Conservation (phyloP, 2,113 vertebrate species). For the Cairina moschata region DNA sequence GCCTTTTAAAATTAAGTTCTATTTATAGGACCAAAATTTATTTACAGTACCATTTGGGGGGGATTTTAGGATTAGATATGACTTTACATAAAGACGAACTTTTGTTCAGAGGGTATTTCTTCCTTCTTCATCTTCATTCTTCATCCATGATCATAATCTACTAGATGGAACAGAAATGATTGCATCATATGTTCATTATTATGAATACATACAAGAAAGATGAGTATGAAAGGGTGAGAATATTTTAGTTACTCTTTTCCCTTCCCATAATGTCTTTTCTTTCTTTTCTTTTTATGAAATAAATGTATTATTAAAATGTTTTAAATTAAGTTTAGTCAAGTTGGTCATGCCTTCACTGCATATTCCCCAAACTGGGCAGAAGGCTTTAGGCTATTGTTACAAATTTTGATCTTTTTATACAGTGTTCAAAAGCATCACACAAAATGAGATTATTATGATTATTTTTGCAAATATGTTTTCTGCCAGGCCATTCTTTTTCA, state of each 20-base stretch:
- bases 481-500: background rate
- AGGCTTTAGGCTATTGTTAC: background rate
- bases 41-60: conserved; percentile 34
- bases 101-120: conserved; percentile 29
- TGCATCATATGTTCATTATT: conserved; percentile 35
- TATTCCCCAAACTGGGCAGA: background rate
- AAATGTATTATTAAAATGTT: background rate
- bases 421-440: background rate
- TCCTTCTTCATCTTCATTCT: conserved; percentile 28
- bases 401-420: background rate
- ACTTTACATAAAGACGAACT: conserved; percentile 26
- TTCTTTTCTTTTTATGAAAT: background rate
- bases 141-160: conserved; percentile 24
- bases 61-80: conserved; percentile 34
- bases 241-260: background rate
- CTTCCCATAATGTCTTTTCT: background rate
- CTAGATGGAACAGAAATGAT: conserved; percentile 1
- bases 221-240: background rate
- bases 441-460: background rate
- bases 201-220: conserved; percentile 16
- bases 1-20: conserved; percentile 59
- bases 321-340: background rate
- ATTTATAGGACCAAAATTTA: conserved; percentile 59
- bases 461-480: background rate
- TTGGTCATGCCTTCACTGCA: background rate